Evolutionary conservation across 2,888 invertebrate species (phyloP), one percentile per base, ranked within the genome.

Genomic region (Pocota personata): DNA sequence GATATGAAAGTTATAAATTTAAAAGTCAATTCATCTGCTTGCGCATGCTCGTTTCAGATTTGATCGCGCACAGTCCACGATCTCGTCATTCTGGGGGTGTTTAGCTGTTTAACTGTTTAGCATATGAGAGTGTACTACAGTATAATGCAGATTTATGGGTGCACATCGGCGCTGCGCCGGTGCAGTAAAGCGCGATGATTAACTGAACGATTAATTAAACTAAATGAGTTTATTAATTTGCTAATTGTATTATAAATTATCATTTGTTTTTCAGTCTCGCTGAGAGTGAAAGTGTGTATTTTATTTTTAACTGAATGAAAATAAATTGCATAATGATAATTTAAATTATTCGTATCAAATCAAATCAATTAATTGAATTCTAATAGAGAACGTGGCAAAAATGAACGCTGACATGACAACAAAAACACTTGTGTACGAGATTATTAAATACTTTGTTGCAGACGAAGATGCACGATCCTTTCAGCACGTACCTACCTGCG

Each of bases 211-310:
- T 76, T 55, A 78, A 78, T 73, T 73, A 48, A 73, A 55, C 60
- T 21, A 52, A 73, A 67, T 67, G 67, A 72, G 50, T 73, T 78
- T 69, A 78, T 83, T 73, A 60, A 48, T 67, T 78, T 24, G 46
- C 57, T 78, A 72, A 78, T 83, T 83, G 40, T 30, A 24, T 73
- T 78, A 37, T 78, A 60, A 72, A 66, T 78, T 66, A 30, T 62
- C n/a, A 46, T 60, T 50, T 50, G 12, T 1, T 30, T 12, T 10
- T 19, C 30, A 1, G 40, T 58, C 35, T 60, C 32, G 21, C 21
- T 12, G 79, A 55, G 66, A 83, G 82, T 72, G 72, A 83, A 83
- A 77, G 82, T 64, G 52, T 12, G 6, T 19, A 37, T 48, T 5
- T 48, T 50, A 48, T 27, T 6, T n/a, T 4, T 40, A 40, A n/a